A percentile compares a stretch with the other conserved stretches of the same genome.
phyloP scores from a whole-genome alignment of 2,888 invertebrate species.

The Coleophora flavipennella region DNA sequence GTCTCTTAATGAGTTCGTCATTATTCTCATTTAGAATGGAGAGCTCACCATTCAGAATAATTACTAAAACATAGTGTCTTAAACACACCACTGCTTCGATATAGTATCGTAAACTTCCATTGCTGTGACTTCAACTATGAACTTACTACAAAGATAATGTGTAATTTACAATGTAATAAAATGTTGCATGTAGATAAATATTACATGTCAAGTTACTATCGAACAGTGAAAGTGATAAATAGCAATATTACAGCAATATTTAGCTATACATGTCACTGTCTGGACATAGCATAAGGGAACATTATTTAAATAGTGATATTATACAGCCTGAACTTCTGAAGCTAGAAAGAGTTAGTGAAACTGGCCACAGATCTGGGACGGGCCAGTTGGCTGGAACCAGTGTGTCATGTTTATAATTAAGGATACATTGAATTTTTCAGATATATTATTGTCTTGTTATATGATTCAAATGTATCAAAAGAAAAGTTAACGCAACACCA shows the following conservation, averaged over 20 bases:
- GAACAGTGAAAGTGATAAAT: too few species aligned
- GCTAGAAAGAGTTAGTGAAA: conserved; percentile 32
- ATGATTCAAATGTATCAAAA: conserved; percentile 69
- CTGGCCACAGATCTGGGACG: conserved; percentile 41
- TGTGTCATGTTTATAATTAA: conserved; percentile 68
- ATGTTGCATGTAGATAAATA: too few species aligned
- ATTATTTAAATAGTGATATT: conserved; percentile 32
- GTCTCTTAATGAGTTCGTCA: too few species aligned
- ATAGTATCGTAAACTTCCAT: too few species aligned
- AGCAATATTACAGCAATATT: conserved; percentile 17
- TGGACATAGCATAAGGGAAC: conserved; percentile 47
- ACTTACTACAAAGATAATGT: too few species aligned
- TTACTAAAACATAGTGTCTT: too few species aligned
- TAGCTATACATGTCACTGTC: conserved; percentile 33
- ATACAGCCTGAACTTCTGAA: conserved; percentile 48
- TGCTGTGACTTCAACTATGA: conserved; percentile 6
- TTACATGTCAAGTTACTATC: background rate
- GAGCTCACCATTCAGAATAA: background rate
- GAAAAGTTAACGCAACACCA: conserved; percentile 47
- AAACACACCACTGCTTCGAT: too few species aligned
- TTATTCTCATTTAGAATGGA: too few species aligned
- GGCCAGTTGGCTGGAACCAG: conserved; percentile 62
- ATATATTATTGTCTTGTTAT: conserved; percentile 74
- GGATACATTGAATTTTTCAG: conserved; percentile 71
- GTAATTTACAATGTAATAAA: too few species aligned